A percentile compares a stretch with the other conserved stretches of the same genome.
Conservation (phyloP, 2,888 invertebrate genomes). For the Synanthedon andrenaeformis region DNA sequence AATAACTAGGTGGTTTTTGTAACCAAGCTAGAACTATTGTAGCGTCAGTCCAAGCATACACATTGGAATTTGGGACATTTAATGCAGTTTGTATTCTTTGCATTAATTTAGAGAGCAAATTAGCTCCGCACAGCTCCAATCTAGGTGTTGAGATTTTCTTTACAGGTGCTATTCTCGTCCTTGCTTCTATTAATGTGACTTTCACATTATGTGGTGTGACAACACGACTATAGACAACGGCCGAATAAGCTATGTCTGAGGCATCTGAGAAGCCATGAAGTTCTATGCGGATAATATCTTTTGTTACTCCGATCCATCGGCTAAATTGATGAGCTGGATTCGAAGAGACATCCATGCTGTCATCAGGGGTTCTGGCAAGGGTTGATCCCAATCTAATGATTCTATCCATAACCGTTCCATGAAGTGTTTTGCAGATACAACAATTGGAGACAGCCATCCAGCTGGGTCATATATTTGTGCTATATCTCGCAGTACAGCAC, state of each 20-base stretch:
- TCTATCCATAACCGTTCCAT: conserved; percentile 5
- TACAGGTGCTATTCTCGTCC: not conserved
- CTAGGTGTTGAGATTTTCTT: not conserved
- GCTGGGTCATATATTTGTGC: conserved; percentile 9
- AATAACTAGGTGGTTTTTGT: conserved; percentile 7
- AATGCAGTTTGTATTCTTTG: not conserved
- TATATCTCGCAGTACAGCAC: conserved; percentile 8
- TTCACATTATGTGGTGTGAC: rapidly evolving
- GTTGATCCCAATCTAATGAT: not conserved
- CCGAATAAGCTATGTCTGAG: not conserved
- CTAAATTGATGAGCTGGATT: not conserved
- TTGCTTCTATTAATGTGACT: not conserved
- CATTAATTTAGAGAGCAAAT: not conserved
- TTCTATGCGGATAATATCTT: not conserved
- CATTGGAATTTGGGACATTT: not conserved
- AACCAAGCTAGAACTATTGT: conserved; percentile 11
- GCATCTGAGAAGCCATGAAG: conserved; percentile 1
- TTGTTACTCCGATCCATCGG: not conserved
- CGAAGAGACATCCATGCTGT: not conserved
- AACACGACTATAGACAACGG: not conserved
- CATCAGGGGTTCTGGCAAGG: not conserved
- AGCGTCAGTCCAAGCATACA: conserved; percentile 9
- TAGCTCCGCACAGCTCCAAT: not conserved
- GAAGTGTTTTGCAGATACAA: conserved; percentile 8
- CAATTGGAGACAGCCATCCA: conserved; percentile 9